A percentile compares a stretch with the other conserved stretches of the same genome.
phyloP scores from a whole-genome alignment of 2,797 vertebrate genomes.

The Protonibea diacanthus region DNA sequence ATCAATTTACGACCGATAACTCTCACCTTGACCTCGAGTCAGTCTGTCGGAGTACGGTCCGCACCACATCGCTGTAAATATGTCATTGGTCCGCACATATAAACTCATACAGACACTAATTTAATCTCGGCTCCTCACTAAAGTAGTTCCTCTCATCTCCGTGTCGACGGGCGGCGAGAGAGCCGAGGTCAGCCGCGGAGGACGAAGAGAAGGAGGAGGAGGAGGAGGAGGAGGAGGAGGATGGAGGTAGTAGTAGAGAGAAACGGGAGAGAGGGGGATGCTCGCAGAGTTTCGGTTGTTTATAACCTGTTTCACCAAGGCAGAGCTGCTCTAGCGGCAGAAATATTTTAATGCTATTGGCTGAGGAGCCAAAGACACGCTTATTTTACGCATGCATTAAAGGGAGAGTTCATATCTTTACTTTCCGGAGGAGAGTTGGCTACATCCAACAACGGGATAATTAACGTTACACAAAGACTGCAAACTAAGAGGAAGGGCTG shows the following conservation, averaged over 20 bases:
- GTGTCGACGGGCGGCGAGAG: not conserved
- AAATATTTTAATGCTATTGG: conserved; percentile 1
- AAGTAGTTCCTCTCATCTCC: not conserved
- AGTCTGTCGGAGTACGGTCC: not conserved
- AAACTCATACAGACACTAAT: no score
- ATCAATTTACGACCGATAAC: not conserved
- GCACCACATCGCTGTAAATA: not conserved
- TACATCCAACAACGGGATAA: not conserved
- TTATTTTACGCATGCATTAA: not conserved
- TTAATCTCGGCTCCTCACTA: not conserved
- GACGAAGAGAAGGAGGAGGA: not conserved
- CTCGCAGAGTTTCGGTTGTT: not conserved
- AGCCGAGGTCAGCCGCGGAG: conserved; percentile 3
- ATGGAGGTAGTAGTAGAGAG: not conserved
- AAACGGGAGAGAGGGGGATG: not conserved
- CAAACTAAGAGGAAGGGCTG: not conserved
- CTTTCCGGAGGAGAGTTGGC: not conserved
- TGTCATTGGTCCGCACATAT: not conserved
- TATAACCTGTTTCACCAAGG: not conserved
- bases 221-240: not conserved
- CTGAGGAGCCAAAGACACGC: not conserved
- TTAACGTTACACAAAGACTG: not conserved
- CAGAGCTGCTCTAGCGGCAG: no score
- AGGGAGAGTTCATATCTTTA: not conserved
- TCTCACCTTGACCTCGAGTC: conserved; percentile 35